These are phyloP conservation scores for Blastobasis lacticolella DNA, from an alignment of 2,888 invertebrate genomes.

Conservation along the genomic window DNA sequence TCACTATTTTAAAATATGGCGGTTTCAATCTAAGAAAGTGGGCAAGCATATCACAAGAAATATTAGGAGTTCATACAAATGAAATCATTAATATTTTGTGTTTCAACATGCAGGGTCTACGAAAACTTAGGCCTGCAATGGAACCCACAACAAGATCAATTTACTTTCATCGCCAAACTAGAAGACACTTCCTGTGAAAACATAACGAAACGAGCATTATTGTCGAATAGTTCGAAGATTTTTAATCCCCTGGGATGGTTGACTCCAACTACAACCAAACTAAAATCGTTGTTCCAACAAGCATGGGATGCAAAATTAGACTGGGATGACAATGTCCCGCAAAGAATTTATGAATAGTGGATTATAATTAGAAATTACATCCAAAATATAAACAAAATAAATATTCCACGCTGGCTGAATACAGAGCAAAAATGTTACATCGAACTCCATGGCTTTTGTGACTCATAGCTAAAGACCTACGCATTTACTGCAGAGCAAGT, in stretches of 20 bases:
- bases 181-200: neutral
- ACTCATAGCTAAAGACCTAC: conserved; percentile 6
- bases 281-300: conserved; percentile 6
- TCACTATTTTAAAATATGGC: conserved; percentile 6
- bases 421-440: neutral
- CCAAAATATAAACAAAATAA: neutral
- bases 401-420: conserved; percentile 3
- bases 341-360: conserved; percentile 5
- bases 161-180: neutral
- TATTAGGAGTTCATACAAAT: neutral
- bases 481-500: conserved; percentile 6
- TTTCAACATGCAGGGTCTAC: conserved; percentile 1
- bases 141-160: conserved; percentile 5
- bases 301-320: neutral
- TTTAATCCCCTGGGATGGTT: conserved; percentile 10
- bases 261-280: conserved; percentile 5
- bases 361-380: conserved; percentile 2
- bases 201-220: neutral
- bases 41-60: conserved; percentile 5
- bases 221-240: conserved; percentile 6
- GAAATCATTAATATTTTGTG: neutral
- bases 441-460: conserved; percentile 11
- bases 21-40: conserved; percentile 13
- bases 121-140: conserved; percentile 9
- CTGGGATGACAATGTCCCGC: conserved; percentile 10